Evolutionary conservation across 2,113 vertebrate genomes (phyloP), one percentile per base, ranked within the genome.

Genomic region (Martes martes): DNA sequence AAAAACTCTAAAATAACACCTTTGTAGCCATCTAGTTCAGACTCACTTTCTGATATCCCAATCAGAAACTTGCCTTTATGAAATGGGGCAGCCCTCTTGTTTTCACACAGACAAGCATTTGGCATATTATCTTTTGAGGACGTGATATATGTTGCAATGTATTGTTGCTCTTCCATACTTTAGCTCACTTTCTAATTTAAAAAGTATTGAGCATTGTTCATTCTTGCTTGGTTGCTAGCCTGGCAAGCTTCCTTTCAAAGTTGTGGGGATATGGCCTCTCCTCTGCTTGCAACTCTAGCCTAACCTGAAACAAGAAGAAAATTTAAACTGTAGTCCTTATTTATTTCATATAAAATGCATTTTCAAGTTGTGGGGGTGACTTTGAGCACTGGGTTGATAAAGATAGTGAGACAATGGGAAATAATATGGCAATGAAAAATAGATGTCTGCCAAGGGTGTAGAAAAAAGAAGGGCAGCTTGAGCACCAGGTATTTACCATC

Each of bases 1-100:
- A 11, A 93, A 94, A 73, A 61, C 42, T 5, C 50, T 79, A 47
- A 91, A 97, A 94, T 96, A 97, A 96, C 31, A 91, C 73, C 42
- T 97, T 74, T 79, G 73, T 50, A 79, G 73, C 28, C 50, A 80
- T 92, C 83, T 50, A 73, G 94, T 92, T 96, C 79, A 96, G 87
- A 96, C 73, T 69, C 94, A 94, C 23, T 88, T 79, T 90, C 39
- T 61, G 67, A 82, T 79, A 89, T 52, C 33, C 33, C 74, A n/a
- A 92, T 80, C 85, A 97, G 80, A 91, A 96, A 71, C 55, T 95
- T 76, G 23, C 15, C 55, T 65, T 67, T 83, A 59, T 50, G 24
- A 84, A 88, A 7, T 55, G 9, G 4, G 39, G 47, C 61, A 33
- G 57, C 57, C 57, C 81, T 74, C 71, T 81, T 73, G 50, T 9